Base-by-base conservation (phyloP, 2,797 vertebrate genomes). In the Cynodonichthys magdalenae region DNA sequence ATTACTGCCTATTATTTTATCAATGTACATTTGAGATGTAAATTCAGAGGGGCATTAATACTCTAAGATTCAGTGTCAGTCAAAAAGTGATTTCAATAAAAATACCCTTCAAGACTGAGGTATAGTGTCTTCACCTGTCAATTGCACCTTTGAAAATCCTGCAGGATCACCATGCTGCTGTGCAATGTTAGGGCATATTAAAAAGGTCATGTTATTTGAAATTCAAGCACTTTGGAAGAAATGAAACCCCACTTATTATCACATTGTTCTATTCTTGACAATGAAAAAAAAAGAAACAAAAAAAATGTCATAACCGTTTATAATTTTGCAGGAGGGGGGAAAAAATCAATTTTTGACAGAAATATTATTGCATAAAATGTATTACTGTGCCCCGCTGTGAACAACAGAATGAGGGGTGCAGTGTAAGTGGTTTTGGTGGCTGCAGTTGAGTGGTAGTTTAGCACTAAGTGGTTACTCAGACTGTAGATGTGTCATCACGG, bases 171-270 rank as follows among this genome's bases (percentile, higher is more conserved):
- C 81, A 60, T 74, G 59, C 59, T 49, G 66, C 63, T 15, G 67
- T 58, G 60, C 69, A 72, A 75, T 44, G 54, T 69, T 50, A 79
- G 80, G 71, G 75, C 76, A 88, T 90, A 87, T 81, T 89, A 83
- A 87, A 92, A 90, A 90, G 86, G 83, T 89, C 80, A 84, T 66
- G 77, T 84, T 72, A 83, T 82, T 89, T 85, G 81, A 84, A 82
- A 85, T 85, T 84, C 80, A 69, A 65, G 71, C 64, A 46, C 63
- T 84, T 85, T 74, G 66, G 75, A 73, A 67, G 75, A 80, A 85
- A 87, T 76, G 70, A 84, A 79, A 87, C 66, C 17, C 63, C 61
- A 70, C 75, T 86, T 67, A 72, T 79, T 80, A 66, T 59, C 44
- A 17, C 53, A 17, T 51, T 24, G 62, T 57, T 59, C 41, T 69